phyloP scores from a whole-genome alignment of 2,113 vertebrate species.

The Petaurus breviceps region DNA sequence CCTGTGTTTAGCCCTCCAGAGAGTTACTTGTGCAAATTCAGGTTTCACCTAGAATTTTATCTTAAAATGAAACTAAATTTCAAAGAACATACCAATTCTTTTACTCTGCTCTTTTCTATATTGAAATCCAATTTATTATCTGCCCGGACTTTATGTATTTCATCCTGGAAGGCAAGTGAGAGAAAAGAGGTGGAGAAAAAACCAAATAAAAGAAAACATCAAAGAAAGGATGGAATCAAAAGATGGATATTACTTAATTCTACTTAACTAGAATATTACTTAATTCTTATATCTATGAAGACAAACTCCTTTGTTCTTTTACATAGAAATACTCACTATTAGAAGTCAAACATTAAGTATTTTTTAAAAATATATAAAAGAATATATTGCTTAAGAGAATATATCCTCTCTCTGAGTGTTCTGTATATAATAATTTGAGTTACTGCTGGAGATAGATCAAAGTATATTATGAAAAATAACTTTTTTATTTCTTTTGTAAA shows the following conservation, averaged over 20 bases:
- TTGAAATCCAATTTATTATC: constrained; percentile 92
- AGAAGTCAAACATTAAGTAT: background rate
- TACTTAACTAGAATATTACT: constrained; percentile 28
- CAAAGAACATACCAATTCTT: constrained; percentile 92
- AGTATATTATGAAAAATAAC: no score
- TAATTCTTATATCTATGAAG: constrained; percentile 2
- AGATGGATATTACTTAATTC: constrained; percentile 20
- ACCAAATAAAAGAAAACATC: constrained; percentile 34
- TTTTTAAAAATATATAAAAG: background rate
- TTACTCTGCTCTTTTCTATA: constrained; percentile 93
- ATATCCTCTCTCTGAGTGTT: background rate
- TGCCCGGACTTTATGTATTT: constrained; percentile 92
- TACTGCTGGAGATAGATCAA: background rate
- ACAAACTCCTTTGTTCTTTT: constrained; percentile 29
- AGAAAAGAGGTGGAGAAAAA: constrained; percentile 46
- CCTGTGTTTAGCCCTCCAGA: background rate
- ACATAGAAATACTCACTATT: background rate
- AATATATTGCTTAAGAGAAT: background rate
- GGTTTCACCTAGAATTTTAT: background rate
- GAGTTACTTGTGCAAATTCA: background rate
- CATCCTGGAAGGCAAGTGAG: constrained; percentile 87
- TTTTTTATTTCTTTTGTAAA: background rate
- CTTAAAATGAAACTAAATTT: constrained; percentile 24
- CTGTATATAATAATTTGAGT: constrained; percentile 3
- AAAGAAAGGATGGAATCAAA: constrained; percentile 27